phyloP scores from a whole-genome alignment of 2,797 vertebrate genomes.

The Mastacembelus armatus region DNA sequence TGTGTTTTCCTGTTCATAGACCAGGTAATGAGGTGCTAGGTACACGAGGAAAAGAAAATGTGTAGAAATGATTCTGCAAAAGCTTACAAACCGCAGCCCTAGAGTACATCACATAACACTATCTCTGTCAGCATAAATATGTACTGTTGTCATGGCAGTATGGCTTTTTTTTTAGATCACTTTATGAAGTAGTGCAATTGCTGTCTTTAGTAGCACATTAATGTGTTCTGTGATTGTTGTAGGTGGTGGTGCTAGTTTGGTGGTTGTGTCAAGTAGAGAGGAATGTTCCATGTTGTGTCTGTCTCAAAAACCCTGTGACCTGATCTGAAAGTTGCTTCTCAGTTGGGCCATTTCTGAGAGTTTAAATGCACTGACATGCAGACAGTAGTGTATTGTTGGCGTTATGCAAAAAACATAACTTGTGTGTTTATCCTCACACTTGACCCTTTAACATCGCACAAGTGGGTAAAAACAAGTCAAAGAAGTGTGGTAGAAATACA shows the following conservation, averaged over 20 bases:
- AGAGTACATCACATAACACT: constrained; percentile 11
- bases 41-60: constrained; percentile 29
- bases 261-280: constrained; percentile 15
- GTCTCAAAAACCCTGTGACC: constrained; percentile 9
- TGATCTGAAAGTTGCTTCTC: not conserved
- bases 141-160: constrained; percentile 21
- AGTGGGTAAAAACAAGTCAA: not conserved
- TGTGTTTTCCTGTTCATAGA: constrained; percentile 20
- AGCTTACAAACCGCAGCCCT: constrained; percentile 29
- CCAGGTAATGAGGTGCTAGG: constrained; percentile 43
- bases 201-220: not conserved
- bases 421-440: not conserved
- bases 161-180: constrained; percentile 36
- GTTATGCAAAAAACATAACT: not conserved
- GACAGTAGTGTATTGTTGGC: not conserved
- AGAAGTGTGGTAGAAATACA: not conserved
- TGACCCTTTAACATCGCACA: not conserved
- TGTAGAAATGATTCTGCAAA: constrained; percentile 15
- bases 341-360: not conserved
- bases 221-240: constrained; percentile 23
- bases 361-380: not conserved
- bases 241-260: constrained; percentile 21
- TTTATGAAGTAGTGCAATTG: constrained; percentile 9
- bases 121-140: constrained; percentile 10
- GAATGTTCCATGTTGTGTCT: constrained; percentile 21